Base-by-base conservation (phyloP, 2,113 vertebrate genomes). In the Picathartes gymnocephalus region DNA sequence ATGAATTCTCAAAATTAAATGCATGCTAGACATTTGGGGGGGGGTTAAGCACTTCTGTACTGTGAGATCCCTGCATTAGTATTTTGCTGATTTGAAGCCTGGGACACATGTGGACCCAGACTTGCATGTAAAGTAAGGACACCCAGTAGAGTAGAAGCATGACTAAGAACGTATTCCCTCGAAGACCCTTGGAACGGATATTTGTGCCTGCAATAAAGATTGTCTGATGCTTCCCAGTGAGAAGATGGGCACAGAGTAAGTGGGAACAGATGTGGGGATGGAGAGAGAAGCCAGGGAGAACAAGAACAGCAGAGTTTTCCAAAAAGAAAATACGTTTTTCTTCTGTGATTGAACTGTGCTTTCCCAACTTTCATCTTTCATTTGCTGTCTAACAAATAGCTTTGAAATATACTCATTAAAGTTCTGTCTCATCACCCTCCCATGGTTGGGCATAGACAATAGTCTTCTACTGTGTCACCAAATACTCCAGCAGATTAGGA, bases 331-430 rank as follows among this genome's bases (percentile, higher is more conserved):
- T 54, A 50, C 35, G 78, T 94, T 96, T 96, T 96, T 96, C 54
- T 93, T 94, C 50, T 94, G 82, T 71, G 80, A 91, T 96, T 80
- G 92, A 93, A 86, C 64, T 80, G 66, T 78, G 81, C 79, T 96
- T 96, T 96, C 93, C 81, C 88, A 95, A 88, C 81, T 95, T 95
- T 95, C 93, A 82, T 95, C 93, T 91, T 92, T 87, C 87, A 93
- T 96, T 96, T 95, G 45, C 91, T 95, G 84, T 87, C 96, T 94
- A 92, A 85, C 81, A 95, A 96, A 91, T 72, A 91, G 47, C 87
- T 93, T 94, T 97, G 96, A 97, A 96, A 88, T 83, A 27, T 13
- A 31, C 45, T 70, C 68, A 58, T 71, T 92, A 44, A 79, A 72
- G 54, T 56, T 96, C 81, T 80, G 81, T 86, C 87, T 91, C 85